Evolutionary conservation across 2,113 vertebrate species (phyloP), one percentile per base, ranked within the genome.

Genomic region (Gobius niger): DNA sequence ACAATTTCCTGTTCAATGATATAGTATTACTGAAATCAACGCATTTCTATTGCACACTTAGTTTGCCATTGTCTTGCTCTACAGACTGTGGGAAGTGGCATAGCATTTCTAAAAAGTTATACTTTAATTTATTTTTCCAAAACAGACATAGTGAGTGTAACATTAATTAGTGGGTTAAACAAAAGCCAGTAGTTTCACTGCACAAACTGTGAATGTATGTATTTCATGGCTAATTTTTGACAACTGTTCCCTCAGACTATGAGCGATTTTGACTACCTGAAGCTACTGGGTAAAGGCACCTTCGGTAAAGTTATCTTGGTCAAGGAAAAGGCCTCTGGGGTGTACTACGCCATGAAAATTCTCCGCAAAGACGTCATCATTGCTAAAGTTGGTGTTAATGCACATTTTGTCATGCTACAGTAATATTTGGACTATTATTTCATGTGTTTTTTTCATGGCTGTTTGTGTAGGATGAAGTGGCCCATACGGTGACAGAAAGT

Each of bases 331-430:
- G 96, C 96, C 71, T 93, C 93, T 0, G 96, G 96, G 7, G 93
- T 94, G 85, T 96, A 98, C 74, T 98, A 98, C 0, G 96, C 96
- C 90, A 98, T 98, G 96, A 98, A 98, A 81, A 97, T 98, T 82
- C 92, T 98, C 4, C 93, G 96, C 57, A 98, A 98, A 68, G 96
- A 98, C 83, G 96, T 98, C 62, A 96, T 98, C 90, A 98, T 98
- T 0, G 96, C 96, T 24, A 98, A 98, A 91, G 96, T 96, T 50
- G 19, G 89, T 85, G 40, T n/a, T 47, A 1, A 40, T 40, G 19
- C 9, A n/a, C 46, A 47, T 15, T 24, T 47, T n/a, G n/a, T 60
- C 5, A 49, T 59, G 16, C 41, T 10, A 15, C 16, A 14, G 9
- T 9, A 16, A 16, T 19, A 44, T 51, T 42, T 16, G 6, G 13